Base-by-base conservation (phyloP, 2,888 invertebrate species). In the Boloria euphrosyne region DNA sequence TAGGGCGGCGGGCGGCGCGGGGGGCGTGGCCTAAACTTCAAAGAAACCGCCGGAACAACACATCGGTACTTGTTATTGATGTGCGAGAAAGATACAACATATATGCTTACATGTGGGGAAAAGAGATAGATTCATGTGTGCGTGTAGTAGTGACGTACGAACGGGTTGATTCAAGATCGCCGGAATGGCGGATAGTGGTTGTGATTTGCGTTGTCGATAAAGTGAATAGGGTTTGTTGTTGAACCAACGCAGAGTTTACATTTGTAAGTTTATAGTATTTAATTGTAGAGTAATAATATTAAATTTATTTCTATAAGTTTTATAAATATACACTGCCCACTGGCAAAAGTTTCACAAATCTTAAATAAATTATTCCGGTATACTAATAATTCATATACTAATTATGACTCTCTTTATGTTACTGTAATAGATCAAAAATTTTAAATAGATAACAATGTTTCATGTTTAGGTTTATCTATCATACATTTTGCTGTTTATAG, bases 111-210 rank as follows among this genome's bases (percentile, higher is more conserved):
- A 38, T 27, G 58, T 38, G 65, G 13, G 50, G 10, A 81, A 86
- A 52, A 74, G 82, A 72, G 87, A 86, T 18, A 71, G 76, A 43
- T 38, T 64, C 62, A 47, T 65, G 61, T 68, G 60, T 60, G 64
- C 57, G 65, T 72, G 75, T 71, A 67, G 54, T 67, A 67, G 74
- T 68, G 70, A 70, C 84, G 87, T 89, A 86, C 82, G 87, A 87
- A 90, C 87, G 87, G 84, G 87, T 88, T 89, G 87, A 87, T 86
- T 86, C 88, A 86, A 85, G 85, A 81, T 87, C 83, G 82, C 79
- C 79, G 83, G 85, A 83, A 86, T 86, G 84, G 83, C 80, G 75
- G 79, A 62, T 86, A 90, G 87, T 78, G 87, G 68, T 79, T 83
- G 70, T 72, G 68, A 70, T 68, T 71, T 67, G 65, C 64, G 69